Evolutionary conservation across 1,140 invertebrate genomes (phyloP).

Genomic region (Brachionus plicatilis): DNA sequence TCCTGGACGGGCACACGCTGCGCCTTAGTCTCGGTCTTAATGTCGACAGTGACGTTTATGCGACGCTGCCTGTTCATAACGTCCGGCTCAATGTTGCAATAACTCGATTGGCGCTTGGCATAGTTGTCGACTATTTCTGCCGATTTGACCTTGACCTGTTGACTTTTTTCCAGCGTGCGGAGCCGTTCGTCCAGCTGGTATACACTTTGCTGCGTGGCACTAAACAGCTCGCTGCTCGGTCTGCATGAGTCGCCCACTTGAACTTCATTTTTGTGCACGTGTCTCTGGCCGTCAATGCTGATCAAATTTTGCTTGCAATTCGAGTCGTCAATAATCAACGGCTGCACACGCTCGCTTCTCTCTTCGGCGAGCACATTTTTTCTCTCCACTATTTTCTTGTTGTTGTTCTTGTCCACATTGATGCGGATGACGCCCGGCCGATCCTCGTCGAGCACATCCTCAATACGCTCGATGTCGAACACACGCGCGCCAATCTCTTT

Average conservation of each 20-base stretch:
- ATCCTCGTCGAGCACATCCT: slow-evolving; percentile 11
- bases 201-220: neutral
- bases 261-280: neutral
- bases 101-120: neutral
- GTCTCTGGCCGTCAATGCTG: slow-evolving; percentile 1
- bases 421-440: neutral
- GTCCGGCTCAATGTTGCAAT: neutral
- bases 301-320: neutral
- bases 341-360: neutral
- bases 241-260: neutral
- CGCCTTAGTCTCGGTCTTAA: neutral
- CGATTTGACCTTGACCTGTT: slow-evolving; percentile 8
- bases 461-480: neutral
- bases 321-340: slow-evolving; percentile 14
- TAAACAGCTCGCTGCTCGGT: neutral
- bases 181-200: neutral
- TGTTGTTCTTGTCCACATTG: slow-evolving; percentile 21
- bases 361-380: neutral
- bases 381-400: neutral
- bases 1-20: neutral
- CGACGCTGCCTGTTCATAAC: neutral
- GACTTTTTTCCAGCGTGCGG: neutral
- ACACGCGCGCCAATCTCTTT: neutral
- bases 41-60: neutral
- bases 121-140: slow-evolving; percentile 30